A percentile compares a stretch with the other conserved stretches of the same genome.
These are phyloP conservation scores for human (Homo sapiens) DNA, from an alignment of 2,113 vertebrate genomes.

Conservation along the genomic window GRCh38 chr3:173641001-173641500, in stretches of 20 bases:
- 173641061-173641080: not conserved
- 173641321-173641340: no score
- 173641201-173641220: not conserved
- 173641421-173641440: no score
- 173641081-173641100: not conserved
- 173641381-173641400: no score
- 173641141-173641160: not conserved
- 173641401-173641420: no score
- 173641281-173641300: not conserved
- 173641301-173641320: not conserved
- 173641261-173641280: not conserved
- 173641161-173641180: not conserved
- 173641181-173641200: not conserved
- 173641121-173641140: not conserved
- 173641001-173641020: not conserved
- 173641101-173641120: not conserved
- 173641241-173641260: not conserved
- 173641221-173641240: not conserved
- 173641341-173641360: no score
- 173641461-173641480: no score
- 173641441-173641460: no score
- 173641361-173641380: no score
- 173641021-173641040: not conserved
- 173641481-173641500: no score
- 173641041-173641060: not conserved